A percentile compares a stretch with the other conserved stretches of the same genome.
Evolutionary conservation across 2,888 invertebrate genomes (phyloP).

Genomic region (Lycophotia porphyrea): DNA sequence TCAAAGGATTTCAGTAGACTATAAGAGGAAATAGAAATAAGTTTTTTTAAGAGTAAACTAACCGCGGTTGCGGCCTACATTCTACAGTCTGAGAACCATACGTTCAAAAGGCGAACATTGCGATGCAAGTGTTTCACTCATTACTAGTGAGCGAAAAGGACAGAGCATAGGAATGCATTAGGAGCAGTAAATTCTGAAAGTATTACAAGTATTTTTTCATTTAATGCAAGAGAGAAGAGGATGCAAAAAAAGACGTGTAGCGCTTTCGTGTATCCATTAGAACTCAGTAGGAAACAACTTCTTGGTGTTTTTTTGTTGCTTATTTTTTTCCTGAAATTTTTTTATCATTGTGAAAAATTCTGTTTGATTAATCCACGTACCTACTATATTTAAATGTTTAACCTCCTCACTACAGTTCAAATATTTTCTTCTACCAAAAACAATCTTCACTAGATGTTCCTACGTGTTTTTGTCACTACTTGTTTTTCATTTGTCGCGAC

Average conservation of each 20-base stretch:
- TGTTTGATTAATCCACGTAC: neutral
- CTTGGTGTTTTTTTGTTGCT: neutral
- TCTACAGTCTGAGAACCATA: conserved; percentile 66
- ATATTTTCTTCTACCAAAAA: too few relatives aligned
- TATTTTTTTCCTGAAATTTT: conserved; percentile 2
- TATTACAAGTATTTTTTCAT: conserved; percentile 69
- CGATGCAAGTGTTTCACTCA: conserved; percentile 64
- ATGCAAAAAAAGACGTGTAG: conserved; percentile 49
- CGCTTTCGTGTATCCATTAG: conserved; percentile 52
- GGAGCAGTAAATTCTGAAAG: conserved; percentile 75
- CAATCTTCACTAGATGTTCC: too few relatives aligned
- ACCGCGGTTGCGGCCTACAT: conserved; percentile 69
- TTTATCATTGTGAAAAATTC: neutral
- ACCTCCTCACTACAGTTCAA: too few relatives aligned
- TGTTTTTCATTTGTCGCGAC: too few relatives aligned
- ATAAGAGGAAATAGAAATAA: conserved; percentile 52
- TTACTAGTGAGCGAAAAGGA: conserved; percentile 69
- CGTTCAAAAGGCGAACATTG: conserved; percentile 62
- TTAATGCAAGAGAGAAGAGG: conserved; percentile 60
- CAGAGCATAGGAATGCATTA: conserved; percentile 74
- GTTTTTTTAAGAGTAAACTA: conserved; percentile 60
- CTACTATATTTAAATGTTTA: neutral
- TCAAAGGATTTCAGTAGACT: conserved; percentile 53
- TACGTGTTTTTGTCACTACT: too few relatives aligned
- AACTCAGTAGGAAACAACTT: conserved; percentile 26